Evolutionary conservation across 1,140 invertebrate species (phyloP).

Genomic region (Streblospio benedicti): DNA sequence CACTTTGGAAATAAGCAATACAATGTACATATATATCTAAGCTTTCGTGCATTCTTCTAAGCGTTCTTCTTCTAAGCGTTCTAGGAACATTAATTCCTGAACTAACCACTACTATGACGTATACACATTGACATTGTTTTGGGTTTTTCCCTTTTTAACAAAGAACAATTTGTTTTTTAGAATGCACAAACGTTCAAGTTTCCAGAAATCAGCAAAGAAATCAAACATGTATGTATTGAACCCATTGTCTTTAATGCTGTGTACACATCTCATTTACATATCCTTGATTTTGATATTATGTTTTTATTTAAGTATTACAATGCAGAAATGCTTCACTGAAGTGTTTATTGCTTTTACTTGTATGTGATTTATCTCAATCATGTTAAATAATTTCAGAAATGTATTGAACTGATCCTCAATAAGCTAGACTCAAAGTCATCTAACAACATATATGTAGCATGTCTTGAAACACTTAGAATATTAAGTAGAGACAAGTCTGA

Average conservation of each 20-base stretch:
- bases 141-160: too few species aligned
- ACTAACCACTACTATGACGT: too few species aligned
- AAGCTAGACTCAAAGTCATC: conserved; percentile 26
- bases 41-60: too few species aligned
- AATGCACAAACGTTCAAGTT: conserved; percentile 40
- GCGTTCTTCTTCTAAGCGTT: too few species aligned
- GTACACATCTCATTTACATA: too few species aligned
- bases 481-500: conserved; percentile 40
- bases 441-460: conserved; percentile 24
- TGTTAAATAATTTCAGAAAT: conserved; percentile 25
- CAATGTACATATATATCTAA: too few species aligned
- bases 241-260: too few species aligned
- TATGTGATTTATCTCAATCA: neutral
- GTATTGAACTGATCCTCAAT: conserved; percentile 25
- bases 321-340: neutral
- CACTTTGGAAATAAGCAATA: too few species aligned
- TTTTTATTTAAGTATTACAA: too few species aligned
- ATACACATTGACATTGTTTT: neutral
- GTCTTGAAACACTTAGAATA: conserved; percentile 38
- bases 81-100: too few species aligned
- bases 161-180: too few species aligned
- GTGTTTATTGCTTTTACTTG: neutral
- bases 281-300: too few species aligned
- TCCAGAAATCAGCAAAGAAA: conserved; percentile 30
- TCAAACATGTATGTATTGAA: conserved; percentile 33